These are phyloP conservation scores for Lepas anatifera DNA, from an alignment of 2,888 invertebrate genomes.

Conservation along the genomic window DNA sequence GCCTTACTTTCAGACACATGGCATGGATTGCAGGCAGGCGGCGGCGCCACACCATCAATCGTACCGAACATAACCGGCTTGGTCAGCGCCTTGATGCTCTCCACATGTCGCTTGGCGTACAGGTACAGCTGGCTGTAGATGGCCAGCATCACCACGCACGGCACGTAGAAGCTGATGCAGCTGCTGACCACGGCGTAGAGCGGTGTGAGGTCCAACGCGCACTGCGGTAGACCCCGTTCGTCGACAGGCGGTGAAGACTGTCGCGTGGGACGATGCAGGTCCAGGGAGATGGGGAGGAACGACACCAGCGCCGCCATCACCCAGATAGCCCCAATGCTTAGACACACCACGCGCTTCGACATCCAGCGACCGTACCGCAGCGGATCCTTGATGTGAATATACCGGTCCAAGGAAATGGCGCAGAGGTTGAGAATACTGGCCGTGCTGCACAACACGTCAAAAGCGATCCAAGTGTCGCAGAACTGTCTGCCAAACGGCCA, in stretches of 20 bases:
- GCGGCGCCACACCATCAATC: conserved; percentile 26
- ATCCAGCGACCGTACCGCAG: conserved; percentile 78
- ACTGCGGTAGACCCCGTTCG: conserved; percentile 48
- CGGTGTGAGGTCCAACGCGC: conserved; percentile 87
- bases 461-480: conserved; percentile 97
- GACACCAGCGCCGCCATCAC: conserved; percentile 85
- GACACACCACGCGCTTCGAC: conserved; percentile 68
- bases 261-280: conserved; percentile 70
- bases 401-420: conserved; percentile 93
- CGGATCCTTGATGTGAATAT: conserved; percentile 55
- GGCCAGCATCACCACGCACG: conserved; percentile 95
- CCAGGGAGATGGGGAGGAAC: conserved; percentile 89
- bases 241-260: conserved; percentile 43
- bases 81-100: conserved; percentile 65
- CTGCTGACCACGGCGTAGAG: conserved; percentile 95
- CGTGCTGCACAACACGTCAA: conserved; percentile 98
- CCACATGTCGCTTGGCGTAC: conserved; percentile 94
- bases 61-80: conserved; percentile 23
- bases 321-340: conserved; percentile 85
- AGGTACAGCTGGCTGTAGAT: conserved; percentile 86
- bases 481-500: conserved; percentile 95
- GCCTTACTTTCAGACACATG: conserved; percentile 91
- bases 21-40: conserved; percentile 37
- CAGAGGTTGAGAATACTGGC: conserved; percentile 97
- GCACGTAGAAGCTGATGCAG: conserved; percentile 93